Evolutionary conservation across 2,797 vertebrate genomes (phyloP), one percentile per base, ranked within the genome.

Genomic region (Parambassis ranga): DNA sequence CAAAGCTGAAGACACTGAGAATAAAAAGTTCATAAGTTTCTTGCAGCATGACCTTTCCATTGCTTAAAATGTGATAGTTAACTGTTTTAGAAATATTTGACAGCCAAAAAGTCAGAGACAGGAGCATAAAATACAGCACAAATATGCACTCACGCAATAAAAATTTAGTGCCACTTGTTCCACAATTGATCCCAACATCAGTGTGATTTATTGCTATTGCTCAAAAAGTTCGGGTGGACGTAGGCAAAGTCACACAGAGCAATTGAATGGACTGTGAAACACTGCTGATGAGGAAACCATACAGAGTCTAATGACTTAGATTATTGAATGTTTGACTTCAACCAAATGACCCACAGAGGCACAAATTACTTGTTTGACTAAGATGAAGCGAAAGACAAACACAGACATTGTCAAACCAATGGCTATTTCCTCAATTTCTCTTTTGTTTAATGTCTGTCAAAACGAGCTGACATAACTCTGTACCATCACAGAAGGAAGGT

Each of bases 211-310:
- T 85, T 59, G 28, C 38, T 27, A 36, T 59, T 56, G 42, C 66
- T 75, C 18, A 50, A 79, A 82, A 85, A 79, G 62, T 83, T 65
- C 67, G 79, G 61, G 65, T 74, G 60, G 68, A 71, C 60, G 46
- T 50, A 37, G 43, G 37, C 61, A 68, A 82, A 64, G 65, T 81
- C 73, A 71, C 38, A 44, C 33, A 51, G 61, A 70, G 46, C 43
- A 14, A 47, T 31, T 4, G 26, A 68, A 74, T 46, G 15, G 32
- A 67, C 41, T 52, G 53, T 23, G 44, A 44, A 59, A 59, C 35
- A 37, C 50, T 11, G 15, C 52, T 64, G 55, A 77, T 70, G 60
- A 65, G 28, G n/a, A 72, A 69, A 51, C 51, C 38, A 55, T 28
- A 59, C 19, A 58, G 28, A 46, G 36, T 20, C 15, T 60, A 81